Percentiles rank a stretch among this genome's conserved stretches.
phyloP scores from a whole-genome alignment of 2,113 vertebrate genomes.

The Trichomycterus rosablanca region DNA sequence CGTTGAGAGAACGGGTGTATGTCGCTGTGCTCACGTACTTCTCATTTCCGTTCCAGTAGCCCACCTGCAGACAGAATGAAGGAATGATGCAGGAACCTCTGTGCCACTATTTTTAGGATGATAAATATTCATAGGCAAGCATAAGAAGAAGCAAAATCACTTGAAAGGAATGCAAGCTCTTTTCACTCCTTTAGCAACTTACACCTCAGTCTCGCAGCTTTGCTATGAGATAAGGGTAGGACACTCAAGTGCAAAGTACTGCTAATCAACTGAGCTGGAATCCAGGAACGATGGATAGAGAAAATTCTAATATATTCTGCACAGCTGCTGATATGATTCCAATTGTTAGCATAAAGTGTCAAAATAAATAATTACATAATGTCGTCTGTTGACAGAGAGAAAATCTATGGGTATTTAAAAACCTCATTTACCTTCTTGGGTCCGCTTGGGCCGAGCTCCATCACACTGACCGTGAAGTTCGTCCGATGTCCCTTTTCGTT shows the following conservation, averaged over 20 bases:
- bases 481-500: conserved; percentile 89
- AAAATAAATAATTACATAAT: not conserved
- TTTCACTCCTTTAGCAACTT: conserved; percentile 36
- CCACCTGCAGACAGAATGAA: conserved; percentile 74
- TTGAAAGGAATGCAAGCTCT: conserved; percentile 35
- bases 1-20: conserved; percentile 74
- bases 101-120: conserved; percentile 37
- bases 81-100: conserved; percentile 19
- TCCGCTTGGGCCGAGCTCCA: conserved; percentile 82
- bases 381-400: too few species aligned
- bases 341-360: not conserved
- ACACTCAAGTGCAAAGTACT: conserved; percentile 23
- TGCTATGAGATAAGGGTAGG: conserved; percentile 28
- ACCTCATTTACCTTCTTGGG: conserved; percentile 77
- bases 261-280: conserved; percentile 15
- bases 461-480: conserved; percentile 86
- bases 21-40: conserved; percentile 81
- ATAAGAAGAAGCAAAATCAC: conserved; percentile 41
- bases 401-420: too few species aligned
- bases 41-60: conserved; percentile 90
- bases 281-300: too few species aligned
- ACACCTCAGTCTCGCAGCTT: conserved; percentile 27
- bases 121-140: conserved; percentile 43
- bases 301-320: not conserved
- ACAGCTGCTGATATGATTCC: not conserved